phyloP scores from a whole-genome alignment of 1,140 invertebrate genomes.

The Drosophila ananassae region DNA sequence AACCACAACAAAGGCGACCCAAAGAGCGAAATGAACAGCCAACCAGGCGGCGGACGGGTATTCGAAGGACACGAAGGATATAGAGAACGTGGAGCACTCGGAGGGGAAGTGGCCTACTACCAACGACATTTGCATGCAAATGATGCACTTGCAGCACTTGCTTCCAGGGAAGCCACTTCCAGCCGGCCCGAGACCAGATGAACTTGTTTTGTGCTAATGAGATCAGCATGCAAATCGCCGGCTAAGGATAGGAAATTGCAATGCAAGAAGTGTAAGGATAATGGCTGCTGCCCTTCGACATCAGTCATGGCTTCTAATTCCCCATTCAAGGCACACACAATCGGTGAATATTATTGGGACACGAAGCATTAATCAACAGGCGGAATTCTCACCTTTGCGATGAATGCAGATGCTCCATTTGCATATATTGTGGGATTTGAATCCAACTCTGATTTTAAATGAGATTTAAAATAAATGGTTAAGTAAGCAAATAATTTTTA shows the following conservation, averaged over 20 bases:
- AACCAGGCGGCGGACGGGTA: neutral
- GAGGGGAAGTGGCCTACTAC: constrained; percentile 59
- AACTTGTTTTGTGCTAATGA: constrained; percentile 79
- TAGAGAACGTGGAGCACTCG: neutral
- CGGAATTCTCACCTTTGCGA: constrained; percentile 36
- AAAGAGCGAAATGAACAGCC: constrained; percentile 70
- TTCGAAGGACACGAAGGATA: neutral
- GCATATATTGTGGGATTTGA: neutral
- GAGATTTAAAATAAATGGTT: too few relatives aligned
- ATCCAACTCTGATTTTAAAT: constrained; percentile 26
- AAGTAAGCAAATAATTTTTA: too few relatives aligned
- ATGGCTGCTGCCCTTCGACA: constrained; percentile 49
- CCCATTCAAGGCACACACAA: constrained; percentile 59
- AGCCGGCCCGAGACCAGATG: constrained; percentile 43
- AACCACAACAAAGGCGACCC: constrained; percentile 75
- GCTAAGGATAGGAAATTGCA: constrained; percentile 74
- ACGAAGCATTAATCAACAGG: constrained; percentile 70
- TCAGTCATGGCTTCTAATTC: constrained; percentile 33
- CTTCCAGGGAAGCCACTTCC: constrained; percentile 29
- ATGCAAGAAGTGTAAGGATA: constrained; percentile 72
- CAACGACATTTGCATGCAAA: constrained; percentile 82
- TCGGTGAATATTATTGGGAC: constrained; percentile 61
- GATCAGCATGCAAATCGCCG: constrained; percentile 75
- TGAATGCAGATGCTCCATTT: constrained; percentile 4
- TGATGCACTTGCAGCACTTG: constrained; percentile 65